A percentile compares a stretch with the other conserved stretches of the same genome.
Evolutionary conservation across 2,888 invertebrate genomes (phyloP).

Genomic region (Phortica magna): DNA sequence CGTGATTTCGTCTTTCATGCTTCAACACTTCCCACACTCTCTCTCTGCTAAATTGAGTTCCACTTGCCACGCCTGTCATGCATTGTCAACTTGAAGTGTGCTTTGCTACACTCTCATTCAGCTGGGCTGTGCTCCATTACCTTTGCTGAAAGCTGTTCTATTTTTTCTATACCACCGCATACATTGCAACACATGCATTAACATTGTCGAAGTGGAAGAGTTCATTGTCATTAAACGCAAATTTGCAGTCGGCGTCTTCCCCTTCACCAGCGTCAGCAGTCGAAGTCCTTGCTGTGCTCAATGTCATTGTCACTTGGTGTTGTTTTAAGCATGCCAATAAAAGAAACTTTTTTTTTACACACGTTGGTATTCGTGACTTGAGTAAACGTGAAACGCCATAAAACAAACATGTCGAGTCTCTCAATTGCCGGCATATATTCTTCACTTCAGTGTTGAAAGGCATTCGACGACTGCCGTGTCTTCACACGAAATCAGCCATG

Average conservation of each 20-base stretch:
- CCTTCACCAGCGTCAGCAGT: neutral
- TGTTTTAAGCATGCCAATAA: conserved; percentile 19
- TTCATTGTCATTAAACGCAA: conserved; percentile 15
- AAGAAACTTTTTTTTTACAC: neutral
- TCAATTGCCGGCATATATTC: neutral
- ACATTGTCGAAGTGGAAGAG: neutral
- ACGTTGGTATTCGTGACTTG: neutral
- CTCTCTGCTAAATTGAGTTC: conserved; percentile 14
- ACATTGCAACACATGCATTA: neutral
- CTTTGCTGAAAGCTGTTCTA: neutral
- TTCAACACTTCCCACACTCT: neutral
- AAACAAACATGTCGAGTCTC: neutral
- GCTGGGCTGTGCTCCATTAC: neutral
- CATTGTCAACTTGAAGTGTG: conserved; percentile 49
- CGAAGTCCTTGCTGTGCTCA: conserved; percentile 3
- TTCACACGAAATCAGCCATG: no score
- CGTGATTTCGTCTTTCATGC: neutral
- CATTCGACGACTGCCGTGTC: neutral
- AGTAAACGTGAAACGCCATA: neutral
- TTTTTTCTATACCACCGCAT: neutral
- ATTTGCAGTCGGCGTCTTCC: neutral
- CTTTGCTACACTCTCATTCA: neutral
- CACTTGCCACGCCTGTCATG: neutral
- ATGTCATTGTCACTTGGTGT: conserved; percentile 13
- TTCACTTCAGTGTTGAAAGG: neutral